Evolutionary conservation across 2,797 vertebrate genomes (phyloP).

Genomic region (Characodon lateralis): DNA sequence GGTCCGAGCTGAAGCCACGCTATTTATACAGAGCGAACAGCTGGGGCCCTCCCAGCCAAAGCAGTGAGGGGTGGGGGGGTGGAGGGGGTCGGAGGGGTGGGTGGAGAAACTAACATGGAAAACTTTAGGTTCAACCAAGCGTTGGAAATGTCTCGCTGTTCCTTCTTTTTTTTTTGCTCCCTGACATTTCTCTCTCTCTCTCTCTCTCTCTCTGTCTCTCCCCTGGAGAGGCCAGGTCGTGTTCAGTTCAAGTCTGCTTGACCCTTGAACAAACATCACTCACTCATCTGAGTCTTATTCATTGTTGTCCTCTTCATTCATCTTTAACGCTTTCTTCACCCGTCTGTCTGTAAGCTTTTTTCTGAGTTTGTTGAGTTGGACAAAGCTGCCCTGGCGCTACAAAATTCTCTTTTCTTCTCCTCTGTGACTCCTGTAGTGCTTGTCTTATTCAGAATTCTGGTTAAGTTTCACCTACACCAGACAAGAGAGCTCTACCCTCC

Average conservation of each 20-base stretch:
- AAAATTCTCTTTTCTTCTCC: slow-evolving; percentile 35
- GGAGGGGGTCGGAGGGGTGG: slow-evolving; percentile 45
- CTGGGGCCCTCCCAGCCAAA: slow-evolving; percentile 85
- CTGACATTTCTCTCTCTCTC: slow-evolving; percentile 44
- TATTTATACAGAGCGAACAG: slow-evolving; percentile 87
- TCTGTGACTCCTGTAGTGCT: slow-evolving; percentile 28
- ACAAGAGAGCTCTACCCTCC: slow-evolving; percentile 2
- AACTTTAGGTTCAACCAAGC: slow-evolving; percentile 83
- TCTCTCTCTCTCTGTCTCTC: slow-evolving; percentile 45
- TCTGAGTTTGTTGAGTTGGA: slow-evolving; percentile 50
- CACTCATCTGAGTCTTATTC: slow-evolving; percentile 21
- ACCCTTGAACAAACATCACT: slow-evolving; percentile 36
- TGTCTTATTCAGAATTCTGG: slow-evolving; percentile 53
- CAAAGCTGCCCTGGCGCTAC: slow-evolving; percentile 62
- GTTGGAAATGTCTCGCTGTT: slow-evolving; percentile 73
- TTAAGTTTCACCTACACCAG: slow-evolving; percentile 33
- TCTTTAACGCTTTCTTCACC: slow-evolving; percentile 1
- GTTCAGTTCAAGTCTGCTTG: slow-evolving; percentile 51
- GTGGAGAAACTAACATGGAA: slow-evolving; percentile 74
- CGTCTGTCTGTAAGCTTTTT: slow-evolving; percentile 1
- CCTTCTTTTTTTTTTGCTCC: slow-evolving; percentile 39
- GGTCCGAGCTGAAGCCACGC: slow-evolving; percentile 74
- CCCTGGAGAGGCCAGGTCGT: slow-evolving; percentile 34
- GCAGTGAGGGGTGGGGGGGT: slow-evolving; percentile 56
- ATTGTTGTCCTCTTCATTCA: slow-evolving; percentile 12